Evolutionary conservation across 2,888 invertebrate genomes (phyloP), one percentile per base, ranked within the genome.

Genomic region (Eulithis prunata): DNA sequence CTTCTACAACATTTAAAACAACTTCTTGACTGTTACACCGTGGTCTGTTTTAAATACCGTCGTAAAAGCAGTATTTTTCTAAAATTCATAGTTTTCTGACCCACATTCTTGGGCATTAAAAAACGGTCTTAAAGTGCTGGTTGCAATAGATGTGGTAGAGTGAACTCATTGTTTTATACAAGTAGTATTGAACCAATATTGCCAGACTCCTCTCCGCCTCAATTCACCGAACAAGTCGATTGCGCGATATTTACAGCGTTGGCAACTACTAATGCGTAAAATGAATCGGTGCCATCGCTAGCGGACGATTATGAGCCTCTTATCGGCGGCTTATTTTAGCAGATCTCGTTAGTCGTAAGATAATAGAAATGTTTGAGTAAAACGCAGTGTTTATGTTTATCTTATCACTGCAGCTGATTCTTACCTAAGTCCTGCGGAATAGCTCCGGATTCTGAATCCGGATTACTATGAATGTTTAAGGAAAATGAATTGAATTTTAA

Each of bases 331-430:
- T 56, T 60, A 71, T 74, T 70, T 72, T 73, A 73, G 71, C 70
- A 66, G 61, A 55, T 65, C 74, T 79, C 75, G 77, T 79, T 78
- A 75, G 73, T 69, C 65, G 72, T 74, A 66, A 78, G 80, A 80
- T 81, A 79, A 80, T 82, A 82, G 78, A 81, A 81, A 79, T 78
- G 78, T 80, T 74, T 59, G 72, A 78, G 77, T 83, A 81, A 83
- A 82, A 78, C 72, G 70, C 68, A 62, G 67, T 80, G 68, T 81
- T 78, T 80, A 80, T 75, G 71, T 51, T 13, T 13, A 13, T 45
- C 6, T 38, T 38, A 8, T 41, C 41, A 10, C 41, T 11, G 10
- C 41, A 8, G 5, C 41, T 5, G 41, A 41, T 2, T 41, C 41
- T 41, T 38, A 38, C 38, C 8, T 41, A 3, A 5, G 41, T 8